Percentiles rank a stretch among this genome's conserved stretches.
phyloP scores from a whole-genome alignment of 2,888 invertebrate species.

The Trisateles emortualis region DNA sequence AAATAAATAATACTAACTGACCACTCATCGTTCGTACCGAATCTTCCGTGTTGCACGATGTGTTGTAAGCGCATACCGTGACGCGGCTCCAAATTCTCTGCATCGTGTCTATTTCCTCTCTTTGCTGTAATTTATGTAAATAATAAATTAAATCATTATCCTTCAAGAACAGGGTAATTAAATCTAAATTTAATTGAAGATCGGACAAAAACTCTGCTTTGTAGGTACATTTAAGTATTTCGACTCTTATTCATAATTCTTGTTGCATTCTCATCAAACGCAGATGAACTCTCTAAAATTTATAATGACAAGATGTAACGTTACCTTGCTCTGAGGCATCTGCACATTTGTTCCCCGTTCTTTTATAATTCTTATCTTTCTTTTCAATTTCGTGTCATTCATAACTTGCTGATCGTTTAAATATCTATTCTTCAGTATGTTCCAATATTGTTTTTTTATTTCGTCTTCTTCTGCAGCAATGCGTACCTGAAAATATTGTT shows the following conservation, averaged over 20 bases:
- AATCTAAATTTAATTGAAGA: not conserved
- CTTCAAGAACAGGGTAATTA: not conserved
- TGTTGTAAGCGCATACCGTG: constrained; percentile 76
- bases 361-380: constrained; percentile 77
- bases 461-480: constrained; percentile 80
- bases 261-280: too few relatives aligned
- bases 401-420: constrained; percentile 51
- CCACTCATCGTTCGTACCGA: constrained; percentile 76
- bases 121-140: constrained; percentile 63
- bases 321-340: constrained; percentile 81
- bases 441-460: constrained; percentile 81
- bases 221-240: too few relatives aligned
- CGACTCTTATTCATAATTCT: too few relatives aligned
- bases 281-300: not conserved
- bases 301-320: constrained; percentile 2
- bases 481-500: constrained; percentile 57
- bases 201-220: too few relatives aligned
- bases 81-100: constrained; percentile 80
- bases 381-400: constrained; percentile 60
- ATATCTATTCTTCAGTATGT: constrained; percentile 75
- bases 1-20: constrained; percentile 55
- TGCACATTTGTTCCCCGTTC: constrained; percentile 80
- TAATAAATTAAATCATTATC: not conserved
- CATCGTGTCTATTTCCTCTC: constrained; percentile 82
- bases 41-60: constrained; percentile 66